A percentile compares a stretch with the other conserved stretches of the same genome.
Conservation (phyloP, 2,797 vertebrate species). For the Hydrocynus forskahlii region DNA sequence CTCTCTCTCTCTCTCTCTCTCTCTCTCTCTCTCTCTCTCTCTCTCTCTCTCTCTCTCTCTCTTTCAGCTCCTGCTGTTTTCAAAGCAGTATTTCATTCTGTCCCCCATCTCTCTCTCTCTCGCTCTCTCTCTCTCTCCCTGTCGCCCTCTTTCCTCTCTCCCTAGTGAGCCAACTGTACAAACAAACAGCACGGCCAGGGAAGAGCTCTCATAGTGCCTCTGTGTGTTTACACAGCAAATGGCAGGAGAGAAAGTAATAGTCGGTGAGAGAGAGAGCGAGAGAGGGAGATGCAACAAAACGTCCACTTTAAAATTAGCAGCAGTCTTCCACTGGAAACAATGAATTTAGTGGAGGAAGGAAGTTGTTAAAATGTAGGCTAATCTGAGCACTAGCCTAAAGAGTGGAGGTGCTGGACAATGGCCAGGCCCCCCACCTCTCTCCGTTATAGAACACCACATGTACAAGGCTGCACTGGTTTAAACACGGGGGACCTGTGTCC, state of each 20-base stretch:
- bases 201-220: conserved; percentile 41
- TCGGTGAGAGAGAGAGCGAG: conserved; percentile 29
- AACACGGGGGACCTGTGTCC: conserved; percentile 17
- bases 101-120: too few relatives aligned
- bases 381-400: conserved; percentile 59
- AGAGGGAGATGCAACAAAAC: conserved; percentile 38
- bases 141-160: neutral
- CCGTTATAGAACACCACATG: too few relatives aligned
- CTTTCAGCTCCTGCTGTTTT: too few relatives aligned
- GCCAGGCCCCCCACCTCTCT: conserved; percentile 39
- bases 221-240: conserved; percentile 66
- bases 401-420: conserved; percentile 58
- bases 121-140: neutral
- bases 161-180: conserved; percentile 54
- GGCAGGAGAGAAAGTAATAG: conserved; percentile 23
- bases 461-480: neutral
- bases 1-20: neutral
- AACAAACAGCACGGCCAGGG: conserved; percentile 59
- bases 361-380: conserved; percentile 75
- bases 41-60: too few relatives aligned
- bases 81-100: neutral
- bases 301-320: conserved; percentile 74
- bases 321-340: conserved; percentile 70
- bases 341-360: conserved; percentile 75
- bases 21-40: neutral